Evolutionary conservation across 2,888 invertebrate genomes (phyloP), one percentile per base, ranked within the genome.

Genomic region (Lasioglossum calceatum): DNA sequence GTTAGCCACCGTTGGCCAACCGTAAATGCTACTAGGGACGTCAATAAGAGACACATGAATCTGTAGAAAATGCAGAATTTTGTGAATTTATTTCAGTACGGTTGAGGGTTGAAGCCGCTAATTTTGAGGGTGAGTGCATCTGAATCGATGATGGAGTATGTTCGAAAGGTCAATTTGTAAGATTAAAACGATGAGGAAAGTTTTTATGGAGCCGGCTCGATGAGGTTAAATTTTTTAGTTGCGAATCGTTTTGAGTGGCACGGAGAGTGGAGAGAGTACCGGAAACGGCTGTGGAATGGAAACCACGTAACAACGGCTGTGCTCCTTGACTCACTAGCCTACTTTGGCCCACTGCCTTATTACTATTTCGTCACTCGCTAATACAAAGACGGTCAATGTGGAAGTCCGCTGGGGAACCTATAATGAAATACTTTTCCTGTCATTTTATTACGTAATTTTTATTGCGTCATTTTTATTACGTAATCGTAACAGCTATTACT

Each of bases 321-420:
- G 32, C 67, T 67, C 32, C 67, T 67, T 67, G 67, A 67, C 67
- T 67, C 32, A 67, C 67, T 67, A 67, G 32, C 67, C 67, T 67
- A 67, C 67, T 67, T 67, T 19, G 67, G 36, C 67, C 19, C 32
- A 67, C 67, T 36, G 32, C 32, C 36, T 67, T 67, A 67, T 67
- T 67, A 67, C 67, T 67, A 67, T 67, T 67, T 67, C 32, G 67
- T 61, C 61, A 61, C 61, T 61, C 61, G 27, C 27, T 27, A 61
- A 61, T 61, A 27, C 61, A 27, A 61, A 27, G 61, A 27, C 61
- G 27, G 27, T 61, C 27, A 27, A 61, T 61, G 14, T 16, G 14
- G 14, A 61, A 27, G 5, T 61, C 61, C 61, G 61, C 61, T 27
- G 27, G 61, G 27, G 27, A 27, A 27, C 61, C 61, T 27, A 27